phyloP scores from a whole-genome alignment of 2,888 invertebrate species.

The Eumacrocentrus americanus region DNA sequence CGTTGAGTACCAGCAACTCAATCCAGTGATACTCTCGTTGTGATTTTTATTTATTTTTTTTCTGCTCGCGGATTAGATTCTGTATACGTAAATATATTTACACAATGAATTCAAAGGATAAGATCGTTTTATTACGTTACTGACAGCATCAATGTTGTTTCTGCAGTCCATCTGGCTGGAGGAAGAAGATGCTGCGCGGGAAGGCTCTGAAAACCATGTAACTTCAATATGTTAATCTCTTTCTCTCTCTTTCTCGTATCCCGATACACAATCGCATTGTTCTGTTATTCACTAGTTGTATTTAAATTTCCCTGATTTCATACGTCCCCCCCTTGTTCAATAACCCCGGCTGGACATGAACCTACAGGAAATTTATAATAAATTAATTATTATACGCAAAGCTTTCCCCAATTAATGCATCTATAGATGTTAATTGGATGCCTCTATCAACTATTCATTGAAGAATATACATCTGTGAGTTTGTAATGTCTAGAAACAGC shows the following conservation, averaged over 20 bases:
- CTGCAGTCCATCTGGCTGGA: constrained; percentile 61
- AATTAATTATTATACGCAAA: not conserved
- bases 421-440: too few species aligned
- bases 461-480: constrained; percentile 16
- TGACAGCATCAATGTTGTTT: constrained; percentile 54
- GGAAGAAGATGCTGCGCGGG: constrained; percentile 60
- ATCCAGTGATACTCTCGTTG: too few species aligned
- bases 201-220: constrained; percentile 59
- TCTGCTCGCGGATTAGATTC: not conserved
- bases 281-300: constrained; percentile 31
- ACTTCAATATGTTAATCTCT: constrained; percentile 56
- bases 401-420: too few species aligned
- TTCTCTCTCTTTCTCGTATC: constrained; percentile 39
- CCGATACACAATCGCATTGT: constrained; percentile 25
- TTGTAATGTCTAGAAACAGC: not conserved
- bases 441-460: not conserved
- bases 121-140: constrained; percentile 21
- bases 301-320: constrained; percentile 14
- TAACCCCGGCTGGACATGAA: constrained; percentile 35
- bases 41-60: not conserved
- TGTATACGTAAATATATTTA: too few species aligned
- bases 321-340: constrained; percentile 11
- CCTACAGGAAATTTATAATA: constrained; percentile 32
- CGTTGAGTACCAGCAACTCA: too few species aligned
- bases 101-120: constrained; percentile 9